Base-by-base conservation (phyloP, 2,797 vertebrate genomes). In the Thaleichthys pacificus region DNA sequence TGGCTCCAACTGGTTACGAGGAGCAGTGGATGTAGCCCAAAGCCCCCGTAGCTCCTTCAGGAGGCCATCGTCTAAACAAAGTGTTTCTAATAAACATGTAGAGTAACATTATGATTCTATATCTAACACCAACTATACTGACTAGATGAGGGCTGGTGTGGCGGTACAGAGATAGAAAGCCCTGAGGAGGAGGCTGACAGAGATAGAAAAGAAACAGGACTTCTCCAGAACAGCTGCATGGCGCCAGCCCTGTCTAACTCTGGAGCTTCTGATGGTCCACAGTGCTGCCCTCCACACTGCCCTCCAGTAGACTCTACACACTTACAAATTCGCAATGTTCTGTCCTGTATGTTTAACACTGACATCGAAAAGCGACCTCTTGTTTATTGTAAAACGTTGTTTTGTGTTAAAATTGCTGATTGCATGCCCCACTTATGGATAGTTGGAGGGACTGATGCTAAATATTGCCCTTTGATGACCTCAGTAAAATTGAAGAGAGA, bases 151-250 rank as follows among this genome's bases (percentile, higher is more conserved):
- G 84, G 86, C 82, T 85, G 84, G 75, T 78, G 79, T 78, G 71
- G 80, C 70, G 70, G 84, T 24, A 12, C 58, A 24, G 58, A 61
- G n/a, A 65, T 42, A 42, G 6, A 42, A 84, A 86, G 87, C 89
- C 91, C 91, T 92, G 91, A 91, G 90, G 89, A 92, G 82, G 88
- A 86, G 81, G 86, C 77, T 89, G 78, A 89, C 77, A 80, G 73
- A 71, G 72, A 72, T 84, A 54, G 51, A 74, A 68, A 78, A 70
- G 73, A 85, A 81, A 49, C 70, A 14, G 42, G 42, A 47, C 42
- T 47, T 47, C 3, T 54, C 66, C 47, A 51, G 19, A 22, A 42
- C 24, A 22, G 22, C 42, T 67, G 42, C 47, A 49, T 47, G 42
- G 42, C 14, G 42, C 42, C 42, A 24, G 24, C 26, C 42, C 47